phyloP scores from a whole-genome alignment of 2,888 invertebrate genomes.

The Augochlorella aurata region DNA sequence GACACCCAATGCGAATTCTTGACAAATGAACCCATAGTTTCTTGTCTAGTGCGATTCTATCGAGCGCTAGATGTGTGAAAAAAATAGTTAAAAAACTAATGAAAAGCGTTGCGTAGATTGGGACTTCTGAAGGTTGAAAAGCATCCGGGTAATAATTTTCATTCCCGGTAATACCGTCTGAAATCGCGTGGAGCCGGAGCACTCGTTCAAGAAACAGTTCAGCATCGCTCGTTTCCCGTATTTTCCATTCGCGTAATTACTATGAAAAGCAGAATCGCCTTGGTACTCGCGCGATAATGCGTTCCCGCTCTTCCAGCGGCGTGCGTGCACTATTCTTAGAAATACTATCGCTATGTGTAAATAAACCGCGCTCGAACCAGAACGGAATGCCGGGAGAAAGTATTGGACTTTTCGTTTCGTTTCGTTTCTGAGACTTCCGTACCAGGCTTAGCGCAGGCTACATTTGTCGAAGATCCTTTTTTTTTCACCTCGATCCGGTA shows the following conservation, averaged over 20 bases:
- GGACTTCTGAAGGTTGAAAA: too few relatives aligned
- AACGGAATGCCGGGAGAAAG: conserved; percentile 40
- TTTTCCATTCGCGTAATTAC: conserved; percentile 32
- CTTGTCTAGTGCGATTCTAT: too few relatives aligned
- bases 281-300: conserved; percentile 55
- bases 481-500: too few relatives aligned
- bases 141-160: too few relatives aligned
- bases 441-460: neutral
- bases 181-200: neutral
- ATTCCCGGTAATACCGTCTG: neutral
- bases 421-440: conserved; percentile 1
- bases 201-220: neutral
- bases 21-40: too few relatives aligned
- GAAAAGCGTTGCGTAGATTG: too few relatives aligned
- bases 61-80: too few relatives aligned
- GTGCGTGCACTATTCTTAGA: conserved; percentile 46
- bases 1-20: too few relatives aligned
- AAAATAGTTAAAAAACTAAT: too few relatives aligned
- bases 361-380: conserved; percentile 45
- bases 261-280: conserved; percentile 60
- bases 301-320: conserved; percentile 15
- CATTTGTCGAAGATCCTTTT: too few relatives aligned
- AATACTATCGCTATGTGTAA: conserved; percentile 51
- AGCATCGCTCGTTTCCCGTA: neutral
- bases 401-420: conserved; percentile 12